Conservation (phyloP, 2,888 invertebrate genomes). For the Sipha maydis region DNA sequence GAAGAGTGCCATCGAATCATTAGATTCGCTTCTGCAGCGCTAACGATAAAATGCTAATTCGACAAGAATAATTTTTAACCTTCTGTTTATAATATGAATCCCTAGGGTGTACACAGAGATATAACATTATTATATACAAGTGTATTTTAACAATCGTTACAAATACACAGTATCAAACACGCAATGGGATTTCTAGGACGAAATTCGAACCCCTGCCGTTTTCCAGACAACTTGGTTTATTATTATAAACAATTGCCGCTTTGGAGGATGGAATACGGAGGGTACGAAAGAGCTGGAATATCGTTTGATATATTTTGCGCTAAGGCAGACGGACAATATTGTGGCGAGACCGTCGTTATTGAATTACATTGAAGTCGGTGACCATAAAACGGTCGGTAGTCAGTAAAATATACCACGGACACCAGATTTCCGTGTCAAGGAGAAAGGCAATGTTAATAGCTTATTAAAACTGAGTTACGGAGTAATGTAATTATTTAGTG, state of each 20-base stretch:
- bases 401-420: not conserved
- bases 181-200: not conserved
- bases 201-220: not conserved
- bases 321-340: constrained; percentile 1
- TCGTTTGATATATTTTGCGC: constrained; percentile 20
- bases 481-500: not conserved
- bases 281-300: not conserved
- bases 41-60: not conserved
- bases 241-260: not conserved
- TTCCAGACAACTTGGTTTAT: constrained; percentile 14
- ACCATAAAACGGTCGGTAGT: not conserved
- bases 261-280: not conserved
- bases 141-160: constrained; percentile 5
- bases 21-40: not conserved
- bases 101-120: not conserved
- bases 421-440: not conserved
- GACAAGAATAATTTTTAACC: constrained; percentile 3
- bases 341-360: constrained; percentile 23
- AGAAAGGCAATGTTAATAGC: not conserved
- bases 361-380: constrained; percentile 8
- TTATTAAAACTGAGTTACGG: not conserved
- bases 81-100: not conserved
- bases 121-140: not conserved
- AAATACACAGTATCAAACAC: not conserved
- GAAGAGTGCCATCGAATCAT: not conserved